Conservation (phyloP, 23 tunicate genomes). For the Corella eumyota region DNA sequence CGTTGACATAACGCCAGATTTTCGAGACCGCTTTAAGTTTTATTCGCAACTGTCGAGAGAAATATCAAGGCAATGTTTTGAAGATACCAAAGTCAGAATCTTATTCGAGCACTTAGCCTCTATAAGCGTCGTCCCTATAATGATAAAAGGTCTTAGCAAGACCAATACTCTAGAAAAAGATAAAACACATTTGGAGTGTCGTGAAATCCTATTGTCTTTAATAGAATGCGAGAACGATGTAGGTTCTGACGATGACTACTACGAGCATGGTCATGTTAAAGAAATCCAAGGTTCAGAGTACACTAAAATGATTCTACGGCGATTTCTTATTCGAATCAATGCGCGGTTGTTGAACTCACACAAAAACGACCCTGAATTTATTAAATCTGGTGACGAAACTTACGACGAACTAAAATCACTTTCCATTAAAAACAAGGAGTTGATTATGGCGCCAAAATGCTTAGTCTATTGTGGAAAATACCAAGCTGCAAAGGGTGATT, state of each 20-base stretch:
- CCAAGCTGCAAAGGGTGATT: slow-evolving; percentile 17
- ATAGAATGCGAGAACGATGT: background rate
- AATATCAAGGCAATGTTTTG: slow-evolving; percentile 5
- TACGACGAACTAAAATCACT: slow-evolving; percentile 7
- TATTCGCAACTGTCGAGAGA: slow-evolving; percentile 9
- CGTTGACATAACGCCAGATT: background rate
- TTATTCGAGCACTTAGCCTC: slow-evolving; percentile 9
- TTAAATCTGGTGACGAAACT: slow-evolving; percentile 1
- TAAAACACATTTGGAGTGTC: background rate
- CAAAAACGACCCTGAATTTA: background rate
- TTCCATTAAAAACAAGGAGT: background rate
- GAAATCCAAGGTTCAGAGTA: slow-evolving; percentile 7
- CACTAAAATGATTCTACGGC: slow-evolving; percentile 9
- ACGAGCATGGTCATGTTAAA: slow-evolving; percentile 18
- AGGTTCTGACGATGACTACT: background rate
- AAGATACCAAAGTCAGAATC: background rate
- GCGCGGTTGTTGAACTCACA: background rate
- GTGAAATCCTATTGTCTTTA: background rate
- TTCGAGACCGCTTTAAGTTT: slow-evolving; percentile 1
- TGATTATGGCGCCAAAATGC: slow-evolving; percentile 20
- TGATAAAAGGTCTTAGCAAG: slow-evolving; percentile 7
- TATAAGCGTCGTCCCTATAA: slow-evolving; percentile 8
- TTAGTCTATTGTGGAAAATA: slow-evolving; percentile 41
- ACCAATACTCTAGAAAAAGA: background rate
- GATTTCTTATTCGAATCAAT: slow-evolving; percentile 11